Percentiles rank a stretch among this genome's conserved stretches.
phyloP scores from a whole-genome alignment of 2,888 invertebrate genomes.

The Pachycephus smyrnensis region DNA sequence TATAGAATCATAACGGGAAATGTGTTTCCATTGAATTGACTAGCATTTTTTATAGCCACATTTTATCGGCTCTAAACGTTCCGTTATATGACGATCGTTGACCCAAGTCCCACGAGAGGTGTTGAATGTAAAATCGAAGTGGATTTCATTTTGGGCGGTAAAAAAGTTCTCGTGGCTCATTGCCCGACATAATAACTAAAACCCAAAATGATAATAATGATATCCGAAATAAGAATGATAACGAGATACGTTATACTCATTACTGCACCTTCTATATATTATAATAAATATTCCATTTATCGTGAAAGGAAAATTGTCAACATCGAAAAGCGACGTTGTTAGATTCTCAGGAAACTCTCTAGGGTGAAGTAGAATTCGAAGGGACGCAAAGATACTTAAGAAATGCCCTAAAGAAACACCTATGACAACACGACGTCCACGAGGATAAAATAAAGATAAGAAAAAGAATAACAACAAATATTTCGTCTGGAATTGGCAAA shows the following conservation, averaged over 20 bases:
- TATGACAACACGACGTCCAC: neutral
- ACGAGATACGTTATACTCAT: neutral
- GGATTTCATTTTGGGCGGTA: neutral
- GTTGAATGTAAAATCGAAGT: neutral
- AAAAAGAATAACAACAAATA: neutral
- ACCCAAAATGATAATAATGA: neutral
- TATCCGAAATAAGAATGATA: neutral
- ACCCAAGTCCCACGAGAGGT: neutral
- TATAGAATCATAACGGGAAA: neutral
- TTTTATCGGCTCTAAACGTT: neutral
- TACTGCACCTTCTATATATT: neutral
- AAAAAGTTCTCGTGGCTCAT: neutral
- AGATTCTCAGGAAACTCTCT: neutral
- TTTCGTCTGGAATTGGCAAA: neutral
- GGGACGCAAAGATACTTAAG: neutral
- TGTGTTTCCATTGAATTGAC: neutral
- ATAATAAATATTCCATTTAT: neutral
- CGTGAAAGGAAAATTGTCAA: neutral
- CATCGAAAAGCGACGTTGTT: neutral
- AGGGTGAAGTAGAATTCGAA: neutral
- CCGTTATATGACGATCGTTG: neutral
- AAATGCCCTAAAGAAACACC: neutral
- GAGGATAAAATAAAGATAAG: neutral
- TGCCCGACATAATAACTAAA: neutral
- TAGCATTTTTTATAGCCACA: neutral